Base-by-base conservation (phyloP, 2,797 vertebrate genomes). In the Gymnothorax javanicus region DNA sequence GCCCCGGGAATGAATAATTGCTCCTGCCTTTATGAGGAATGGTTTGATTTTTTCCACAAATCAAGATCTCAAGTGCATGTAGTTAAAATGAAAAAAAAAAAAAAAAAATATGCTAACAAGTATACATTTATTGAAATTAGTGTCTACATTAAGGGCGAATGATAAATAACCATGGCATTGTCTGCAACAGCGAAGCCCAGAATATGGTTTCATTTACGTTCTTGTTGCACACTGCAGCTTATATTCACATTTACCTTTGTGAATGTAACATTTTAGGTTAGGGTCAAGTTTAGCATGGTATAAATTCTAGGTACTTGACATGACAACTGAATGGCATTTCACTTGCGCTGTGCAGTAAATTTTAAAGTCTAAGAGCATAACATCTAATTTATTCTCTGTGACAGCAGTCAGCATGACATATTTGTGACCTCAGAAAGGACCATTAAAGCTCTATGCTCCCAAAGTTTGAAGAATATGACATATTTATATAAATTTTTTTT, bases 391-490 rank as follows among this genome's bases (percentile, higher is more conserved):
- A 89, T 84, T 91, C 90, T 90, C 89, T 91, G 90, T 92, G 91
- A 91, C 88, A 88, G 87, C 90, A 93, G 92, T 94, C 94, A 88
- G 88, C 60, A 91, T 94, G 94, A 96, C 94, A 93, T 90, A 92
- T 93, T 89, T 88, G 91, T 91, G 91, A 93, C 93, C 94, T 93
- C 93, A 96, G 95, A 93, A 90, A 94, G 93, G 93, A 93, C 95
- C 94, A 96, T 96, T 96, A 96, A 95, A 94, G 96, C 95, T 94
- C 91, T 89, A 90, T 93, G 94, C 95, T 95, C 92, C 94, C 92
- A 92, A 93, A 94, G 94, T 94, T 96, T 96, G 95, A 95, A 94
- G 95, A 96, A 96, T 95, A 96, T 95, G 90, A 93, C 89, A 93
- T 95, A 96, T 96, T 95, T 43, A 43, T 43, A 2, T 43, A 43